phyloP scores from a whole-genome alignment of 2,113 vertebrate genomes.

The Falco punctatus region DNA sequence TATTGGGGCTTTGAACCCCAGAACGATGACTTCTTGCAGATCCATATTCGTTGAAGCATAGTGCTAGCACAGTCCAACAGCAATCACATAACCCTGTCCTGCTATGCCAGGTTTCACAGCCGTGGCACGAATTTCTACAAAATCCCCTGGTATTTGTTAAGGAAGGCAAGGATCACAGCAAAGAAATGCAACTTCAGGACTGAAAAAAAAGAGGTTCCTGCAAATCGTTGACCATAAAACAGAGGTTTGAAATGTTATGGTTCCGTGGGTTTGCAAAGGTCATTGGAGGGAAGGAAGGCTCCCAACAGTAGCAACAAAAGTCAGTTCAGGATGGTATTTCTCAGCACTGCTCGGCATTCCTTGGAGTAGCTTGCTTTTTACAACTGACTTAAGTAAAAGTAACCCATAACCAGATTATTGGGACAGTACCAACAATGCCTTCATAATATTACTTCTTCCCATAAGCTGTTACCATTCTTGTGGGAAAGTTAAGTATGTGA shows the following conservation, averaged over 20 bases:
- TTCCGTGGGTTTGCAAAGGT: slow-evolving; percentile 6
- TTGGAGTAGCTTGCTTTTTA: not conserved
- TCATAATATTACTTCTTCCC: not conserved
- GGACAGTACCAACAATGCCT: not conserved
- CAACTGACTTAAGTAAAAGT: not conserved
- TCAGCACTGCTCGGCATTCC: not conserved
- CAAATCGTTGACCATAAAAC: not conserved
- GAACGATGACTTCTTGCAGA: not conserved
- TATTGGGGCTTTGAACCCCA: not conserved
- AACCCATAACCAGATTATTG: not conserved
- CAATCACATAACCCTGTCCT: not conserved
- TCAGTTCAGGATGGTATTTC: not conserved
- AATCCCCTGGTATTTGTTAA: not conserved
- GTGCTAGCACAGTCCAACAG: not conserved
- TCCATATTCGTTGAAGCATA: not conserved
- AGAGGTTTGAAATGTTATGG: not conserved
- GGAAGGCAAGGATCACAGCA: not conserved
- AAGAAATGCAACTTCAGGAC: not conserved
- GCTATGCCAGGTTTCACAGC: not conserved
- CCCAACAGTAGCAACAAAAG: not conserved
- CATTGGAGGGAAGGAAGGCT: not conserved
- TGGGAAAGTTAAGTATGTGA: not conserved
- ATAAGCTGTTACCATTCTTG: not conserved
- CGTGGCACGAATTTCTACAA: not conserved
- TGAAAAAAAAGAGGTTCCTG: not conserved